phyloP scores from a whole-genome alignment of 2,888 invertebrate species.

The Operophtera brumata region DNA sequence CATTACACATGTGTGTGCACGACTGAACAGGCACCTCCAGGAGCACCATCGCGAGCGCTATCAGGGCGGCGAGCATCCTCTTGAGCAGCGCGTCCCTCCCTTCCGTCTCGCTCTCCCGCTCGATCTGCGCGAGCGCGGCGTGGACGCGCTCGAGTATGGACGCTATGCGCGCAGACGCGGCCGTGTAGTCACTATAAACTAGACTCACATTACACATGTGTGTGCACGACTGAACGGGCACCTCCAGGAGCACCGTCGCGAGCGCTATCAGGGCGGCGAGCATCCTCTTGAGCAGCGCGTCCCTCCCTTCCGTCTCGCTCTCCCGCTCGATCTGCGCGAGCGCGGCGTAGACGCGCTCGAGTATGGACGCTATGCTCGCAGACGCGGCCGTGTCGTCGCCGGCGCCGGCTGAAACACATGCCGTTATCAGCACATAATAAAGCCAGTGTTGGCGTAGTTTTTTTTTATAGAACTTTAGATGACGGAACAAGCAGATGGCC shows the following conservation, averaged over 20 bases:
- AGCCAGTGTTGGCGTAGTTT: too few species aligned
- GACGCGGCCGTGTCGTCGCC: constrained; percentile 40
- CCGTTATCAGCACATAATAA: too few species aligned
- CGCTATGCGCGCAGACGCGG: too few species aligned
- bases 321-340: constrained; percentile 47
- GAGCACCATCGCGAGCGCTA: constrained; percentile 46
- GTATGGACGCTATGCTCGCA: constrained; percentile 49
- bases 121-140: constrained; percentile 44
- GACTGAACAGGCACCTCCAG: constrained; percentile 49
- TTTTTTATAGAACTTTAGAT: too few species aligned
- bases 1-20: constrained; percentile 46
- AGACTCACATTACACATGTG: constrained; percentile 51
- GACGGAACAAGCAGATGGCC: too few species aligned
- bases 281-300: constrained; percentile 46
- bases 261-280: constrained; percentile 43
- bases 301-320: constrained; percentile 44
- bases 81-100: constrained; percentile 48
- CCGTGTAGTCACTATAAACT: too few species aligned
- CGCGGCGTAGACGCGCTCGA: constrained; percentile 50
- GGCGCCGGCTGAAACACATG: constrained; percentile 42
- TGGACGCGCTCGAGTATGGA: constrained; percentile 51
- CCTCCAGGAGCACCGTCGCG: constrained; percentile 48
- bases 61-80: constrained; percentile 44
- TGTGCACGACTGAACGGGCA: constrained; percentile 43
- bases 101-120: constrained; percentile 43